Percentiles rank a stretch among this genome's conserved stretches.
Conservation (phyloP, 1,140 invertebrate species). For the Procambarus virginalis region DNA sequence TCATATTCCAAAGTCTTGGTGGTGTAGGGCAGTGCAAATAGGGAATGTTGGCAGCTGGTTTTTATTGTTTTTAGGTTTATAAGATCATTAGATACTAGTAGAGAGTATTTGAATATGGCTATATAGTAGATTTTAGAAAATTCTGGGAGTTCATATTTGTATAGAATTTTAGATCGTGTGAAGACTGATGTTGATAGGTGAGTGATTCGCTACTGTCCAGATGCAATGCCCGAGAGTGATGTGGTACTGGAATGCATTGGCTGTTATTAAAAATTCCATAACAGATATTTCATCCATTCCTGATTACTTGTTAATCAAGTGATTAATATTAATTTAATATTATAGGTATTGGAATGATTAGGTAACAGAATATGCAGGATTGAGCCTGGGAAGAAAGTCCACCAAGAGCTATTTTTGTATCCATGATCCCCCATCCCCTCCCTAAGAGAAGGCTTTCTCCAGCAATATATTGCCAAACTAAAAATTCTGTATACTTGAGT, state of each 20-base stretch:
- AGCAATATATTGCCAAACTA: conserved; percentile 29
- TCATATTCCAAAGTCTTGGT: conserved; percentile 1
- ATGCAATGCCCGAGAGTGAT: not conserved
- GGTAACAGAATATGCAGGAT: conserved; percentile 19
- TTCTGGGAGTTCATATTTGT: not conserved
- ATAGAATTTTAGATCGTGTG: not conserved
- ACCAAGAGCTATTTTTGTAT: conserved; percentile 51
- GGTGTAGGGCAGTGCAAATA: not conserved
- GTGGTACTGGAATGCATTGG: not conserved
- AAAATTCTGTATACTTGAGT: not conserved
- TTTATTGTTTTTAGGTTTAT: not conserved
- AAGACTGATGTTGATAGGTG: not conserved
- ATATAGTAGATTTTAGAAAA: not conserved
- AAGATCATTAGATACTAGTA: not conserved
- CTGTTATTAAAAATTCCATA: conserved; percentile 3
- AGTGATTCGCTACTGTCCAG: not conserved
- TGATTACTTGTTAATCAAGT: conserved; percentile 3
- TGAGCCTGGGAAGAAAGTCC: conserved; percentile 41
- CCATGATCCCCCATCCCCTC: conserved; percentile 25
- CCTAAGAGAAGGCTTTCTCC: conserved; percentile 17
- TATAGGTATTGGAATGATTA: not conserved
- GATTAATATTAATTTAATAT: not conserved
- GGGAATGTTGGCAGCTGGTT: conserved; percentile 1
- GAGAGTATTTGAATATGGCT: not conserved
- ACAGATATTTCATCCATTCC: conserved; percentile 1